Base-by-base conservation (phyloP, 2,113 vertebrate species). In the Phaethornis superciliosus region DNA sequence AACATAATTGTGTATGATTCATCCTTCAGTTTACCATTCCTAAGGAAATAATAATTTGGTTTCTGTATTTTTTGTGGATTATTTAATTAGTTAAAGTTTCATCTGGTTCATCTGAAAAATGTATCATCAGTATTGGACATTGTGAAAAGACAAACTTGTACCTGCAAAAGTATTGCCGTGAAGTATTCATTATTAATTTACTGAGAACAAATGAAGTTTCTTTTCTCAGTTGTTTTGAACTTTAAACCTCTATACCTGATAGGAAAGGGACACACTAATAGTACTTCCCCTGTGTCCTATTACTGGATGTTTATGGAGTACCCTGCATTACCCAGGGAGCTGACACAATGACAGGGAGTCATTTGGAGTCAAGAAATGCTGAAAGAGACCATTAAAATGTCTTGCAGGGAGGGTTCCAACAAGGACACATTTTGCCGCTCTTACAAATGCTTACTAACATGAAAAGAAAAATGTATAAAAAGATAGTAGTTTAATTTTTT, bases 211-310 rank as follows among this genome's bases (percentile, higher is more conserved):
- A 97, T 97, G 95, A 98, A 98, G 92, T 98, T 98, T 96, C 97
- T 97, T 97, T 95, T 95, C 97, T 97, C 86, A 60, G 94, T 98
- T 98, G 96, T 98, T 98, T 97, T 97, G 97, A 98, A 98, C 98
- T 98, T 98, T 98, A 98, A 97, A 98, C 98, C 97, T 97, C 91
- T 82, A 75, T 97, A 97, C 96, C 97, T 91, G 35, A 89, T 97
- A 98, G 97, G 96, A 98, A 91, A 97, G 97, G 97, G 97, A 97
- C 97, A 97, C 76, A 93, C 96, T 97, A 97, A 97, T 97, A 97
- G 97, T 91, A 83, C 96, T 97, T 98, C 98, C 98, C 98, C 95
- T 96, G 98, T 98, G 98, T 97, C 98, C 98, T 98, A 98, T 98
- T 98, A 98, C 97, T 97, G 97, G 92, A 97, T 98, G 97, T 98